Percentiles rank a stretch among this genome's conserved stretches.
phyloP scores from a whole-genome alignment of 2,113 vertebrate genomes.

The Pelecanus crispus region DNA sequence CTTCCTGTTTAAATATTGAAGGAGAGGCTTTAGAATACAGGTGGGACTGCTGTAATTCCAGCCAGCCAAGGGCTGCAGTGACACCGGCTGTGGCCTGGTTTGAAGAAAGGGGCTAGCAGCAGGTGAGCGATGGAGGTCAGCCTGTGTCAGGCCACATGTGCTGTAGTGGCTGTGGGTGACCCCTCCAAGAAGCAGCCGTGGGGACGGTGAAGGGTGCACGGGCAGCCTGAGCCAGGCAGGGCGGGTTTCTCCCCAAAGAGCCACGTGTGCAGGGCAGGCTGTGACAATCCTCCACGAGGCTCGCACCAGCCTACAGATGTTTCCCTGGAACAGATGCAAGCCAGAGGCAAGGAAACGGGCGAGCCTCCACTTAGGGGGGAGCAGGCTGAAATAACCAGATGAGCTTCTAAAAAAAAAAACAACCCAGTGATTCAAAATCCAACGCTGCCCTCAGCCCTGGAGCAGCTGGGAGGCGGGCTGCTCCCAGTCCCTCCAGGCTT shows the following conservation, averaged over 20 bases:
- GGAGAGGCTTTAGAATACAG: not conserved
- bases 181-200: not conserved
- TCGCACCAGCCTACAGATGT: not conserved
- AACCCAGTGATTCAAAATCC: not conserved
- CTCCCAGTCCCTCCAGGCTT: not conserved
- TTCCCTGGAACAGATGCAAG: not conserved
- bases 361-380: not conserved
- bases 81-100: not conserved
- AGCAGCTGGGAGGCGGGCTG: not conserved
- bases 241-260: not conserved
- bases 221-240: not conserved
- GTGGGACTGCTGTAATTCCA: slow-evolving; percentile 22
- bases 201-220: not conserved
- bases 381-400: not conserved
- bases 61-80: not conserved
- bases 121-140: not conserved
- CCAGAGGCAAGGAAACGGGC: not conserved
- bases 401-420: not conserved
- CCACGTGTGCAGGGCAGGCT: rapidly evolving
- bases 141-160: not conserved
- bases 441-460: not conserved
- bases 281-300: not conserved
- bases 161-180: not conserved
- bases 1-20: not conserved
- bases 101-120: not conserved